Percentiles rank a stretch among this genome's conserved stretches.
Evolutionary conservation across 2,797 vertebrate species (phyloP).

Genomic region (Pelodytes ibericus): DNA sequence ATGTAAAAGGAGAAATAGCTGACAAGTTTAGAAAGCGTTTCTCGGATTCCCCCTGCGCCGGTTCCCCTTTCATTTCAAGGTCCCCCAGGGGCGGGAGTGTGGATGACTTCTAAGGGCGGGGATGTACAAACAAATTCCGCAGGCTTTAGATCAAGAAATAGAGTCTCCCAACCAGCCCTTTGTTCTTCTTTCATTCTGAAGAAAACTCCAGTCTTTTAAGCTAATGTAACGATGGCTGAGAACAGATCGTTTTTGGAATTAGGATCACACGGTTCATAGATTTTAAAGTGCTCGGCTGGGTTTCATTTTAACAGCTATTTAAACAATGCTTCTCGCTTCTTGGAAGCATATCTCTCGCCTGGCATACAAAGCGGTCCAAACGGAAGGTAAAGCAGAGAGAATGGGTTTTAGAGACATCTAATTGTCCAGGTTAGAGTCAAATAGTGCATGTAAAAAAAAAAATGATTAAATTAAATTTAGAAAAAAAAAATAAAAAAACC

Average conservation of each 20-base stretch:
- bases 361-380: conserved; percentile 4
- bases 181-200: conserved; percentile 33
- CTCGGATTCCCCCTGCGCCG: background rate
- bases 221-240: conserved; percentile 14
- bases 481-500: background rate
- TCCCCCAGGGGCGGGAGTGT: background rate
- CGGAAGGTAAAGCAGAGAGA: background rate
- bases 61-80: conserved; percentile 1
- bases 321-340: conserved; percentile 28
- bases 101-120: background rate
- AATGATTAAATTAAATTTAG: no score
- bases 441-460: background rate
- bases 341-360: conserved; percentile 25
- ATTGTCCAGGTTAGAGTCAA: background rate
- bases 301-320: conserved; percentile 31
- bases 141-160: conserved; percentile 11
- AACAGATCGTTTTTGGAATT: conserved; percentile 11
- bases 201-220: conserved; percentile 37
- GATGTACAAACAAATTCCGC: conserved; percentile 1
- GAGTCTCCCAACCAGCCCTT: conserved; percentile 9
- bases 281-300: conserved; percentile 12
- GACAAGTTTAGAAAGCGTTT: background rate
- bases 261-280: conserved; percentile 3
- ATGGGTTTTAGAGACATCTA: no score
- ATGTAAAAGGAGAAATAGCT: background rate